phyloP scores from a whole-genome alignment of 2,888 invertebrate species.

The Siphonodentalium dalli region DNA sequence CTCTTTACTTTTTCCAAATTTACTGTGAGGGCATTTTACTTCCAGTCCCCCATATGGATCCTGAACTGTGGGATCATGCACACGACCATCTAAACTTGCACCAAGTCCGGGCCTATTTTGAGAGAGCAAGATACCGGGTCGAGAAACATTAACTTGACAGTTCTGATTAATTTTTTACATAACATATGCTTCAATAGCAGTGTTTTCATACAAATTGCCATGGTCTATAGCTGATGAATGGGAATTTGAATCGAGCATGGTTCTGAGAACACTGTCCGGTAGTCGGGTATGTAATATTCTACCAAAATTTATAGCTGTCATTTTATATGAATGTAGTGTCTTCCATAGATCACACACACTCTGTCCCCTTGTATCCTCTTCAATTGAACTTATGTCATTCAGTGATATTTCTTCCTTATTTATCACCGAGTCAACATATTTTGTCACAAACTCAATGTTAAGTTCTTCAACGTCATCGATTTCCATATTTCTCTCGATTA shows the following conservation, averaged over 20 bases:
- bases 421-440: background rate
- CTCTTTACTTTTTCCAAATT: background rate
- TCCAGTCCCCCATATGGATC: slow-evolving; percentile 1
- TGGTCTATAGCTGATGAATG: slow-evolving; percentile 1
- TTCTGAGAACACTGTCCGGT: background rate
- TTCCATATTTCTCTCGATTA: background rate
- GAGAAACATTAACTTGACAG: background rate
- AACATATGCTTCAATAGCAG: background rate
- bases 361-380: background rate
- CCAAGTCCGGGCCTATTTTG: slow-evolving; percentile 1
- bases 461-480: background rate
- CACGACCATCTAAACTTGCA: slow-evolving; percentile 2
- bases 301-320: background rate
- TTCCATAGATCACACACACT: background rate
- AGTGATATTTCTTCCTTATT: background rate
- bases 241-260: background rate
- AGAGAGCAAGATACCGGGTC: background rate
- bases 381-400: background rate
- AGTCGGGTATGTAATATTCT: background rate
- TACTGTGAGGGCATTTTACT: slow-evolving; percentile 2
- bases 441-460: background rate
- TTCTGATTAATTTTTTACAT: background rate
- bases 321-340: background rate
- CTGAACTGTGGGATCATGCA: slow-evolving; percentile 1
- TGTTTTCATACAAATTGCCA: slow-evolving; percentile 2